Evolutionary conservation across 1,140 invertebrate genomes (phyloP).

Genomic region (Hydropsyche tenuis): DNA sequence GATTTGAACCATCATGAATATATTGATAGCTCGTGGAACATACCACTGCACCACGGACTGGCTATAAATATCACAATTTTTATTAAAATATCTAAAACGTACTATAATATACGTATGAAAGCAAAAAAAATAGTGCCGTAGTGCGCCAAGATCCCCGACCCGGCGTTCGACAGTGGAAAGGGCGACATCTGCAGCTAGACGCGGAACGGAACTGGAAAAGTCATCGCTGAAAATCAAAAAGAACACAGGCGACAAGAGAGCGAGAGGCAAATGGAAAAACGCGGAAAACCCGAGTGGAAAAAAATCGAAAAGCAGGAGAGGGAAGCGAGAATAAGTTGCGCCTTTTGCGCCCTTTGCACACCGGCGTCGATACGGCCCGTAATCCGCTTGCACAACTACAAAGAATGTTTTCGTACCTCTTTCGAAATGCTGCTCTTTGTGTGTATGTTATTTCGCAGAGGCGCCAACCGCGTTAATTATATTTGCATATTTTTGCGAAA

Average conservation of each 20-base stretch:
- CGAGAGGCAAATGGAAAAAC: background rate
- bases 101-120: background rate
- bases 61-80: too few species aligned
- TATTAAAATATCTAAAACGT: background rate
- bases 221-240: slow-evolving; percentile 46
- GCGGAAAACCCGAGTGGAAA: too few species aligned
- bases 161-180: too few species aligned
- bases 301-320: too few species aligned
- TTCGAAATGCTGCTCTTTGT: slow-evolving; percentile 41
- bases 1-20: too few species aligned
- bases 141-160: background rate
- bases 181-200: slow-evolving; percentile 35
- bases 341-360: slow-evolving; percentile 10
- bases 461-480: slow-evolving; percentile 8
- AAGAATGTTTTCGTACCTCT: slow-evolving; percentile 45
- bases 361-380: background rate
- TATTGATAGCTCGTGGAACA: too few species aligned
- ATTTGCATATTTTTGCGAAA: too few species aligned
- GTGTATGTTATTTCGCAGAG: slow-evolving; percentile 30
- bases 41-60: too few species aligned
- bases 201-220: slow-evolving; percentile 40
- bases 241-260: slow-evolving; percentile 14
- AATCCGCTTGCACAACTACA: slow-evolving; percentile 34
- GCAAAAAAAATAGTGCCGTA: background rate
- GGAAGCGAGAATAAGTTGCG: too few species aligned